These are phyloP conservation scores for Drosophila varians DNA, from an alignment of 1,140 invertebrate species.

Conservation along the genomic window DNA sequence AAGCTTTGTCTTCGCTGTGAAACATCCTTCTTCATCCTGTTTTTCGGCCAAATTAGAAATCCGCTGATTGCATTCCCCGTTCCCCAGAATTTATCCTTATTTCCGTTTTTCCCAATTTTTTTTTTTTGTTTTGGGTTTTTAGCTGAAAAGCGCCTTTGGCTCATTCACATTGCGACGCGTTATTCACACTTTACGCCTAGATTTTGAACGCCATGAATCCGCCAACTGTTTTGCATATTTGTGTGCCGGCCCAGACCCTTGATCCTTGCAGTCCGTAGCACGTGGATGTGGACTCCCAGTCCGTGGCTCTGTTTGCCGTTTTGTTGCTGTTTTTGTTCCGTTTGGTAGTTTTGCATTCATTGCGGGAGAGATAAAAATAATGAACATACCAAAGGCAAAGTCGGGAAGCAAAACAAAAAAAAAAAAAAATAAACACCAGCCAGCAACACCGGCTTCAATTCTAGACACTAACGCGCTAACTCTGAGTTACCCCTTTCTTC, in stretches of 20 bases:
- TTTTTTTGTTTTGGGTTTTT: not conserved
- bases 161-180: constrained; percentile 80
- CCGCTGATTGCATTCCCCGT: constrained; percentile 74
- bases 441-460: constrained; percentile 40
- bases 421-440: constrained; percentile 34
- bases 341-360: constrained; percentile 78
- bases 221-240: constrained; percentile 79
- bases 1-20: constrained; percentile 32
- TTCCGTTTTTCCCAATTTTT: constrained; percentile 10
- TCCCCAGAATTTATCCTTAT: constrained; percentile 2
- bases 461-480: constrained; percentile 8
- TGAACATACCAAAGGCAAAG: constrained; percentile 81
- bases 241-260: constrained; percentile 39
- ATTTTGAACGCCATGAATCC: constrained; percentile 77
- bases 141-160: constrained; percentile 65
- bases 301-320: constrained; percentile 20
- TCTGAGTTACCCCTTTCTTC: not conserved
- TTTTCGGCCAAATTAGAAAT: constrained; percentile 79
- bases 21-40: constrained; percentile 41
- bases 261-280: constrained; percentile 5
- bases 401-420: constrained; percentile 55
- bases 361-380: constrained; percentile 81
- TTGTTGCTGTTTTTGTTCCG: constrained; percentile 69
- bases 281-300: constrained; percentile 1
- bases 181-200: constrained; percentile 80